These are phyloP conservation scores for Eurytoma californica DNA, from an alignment of 2,888 invertebrate species.

Conservation along the genomic window DNA sequence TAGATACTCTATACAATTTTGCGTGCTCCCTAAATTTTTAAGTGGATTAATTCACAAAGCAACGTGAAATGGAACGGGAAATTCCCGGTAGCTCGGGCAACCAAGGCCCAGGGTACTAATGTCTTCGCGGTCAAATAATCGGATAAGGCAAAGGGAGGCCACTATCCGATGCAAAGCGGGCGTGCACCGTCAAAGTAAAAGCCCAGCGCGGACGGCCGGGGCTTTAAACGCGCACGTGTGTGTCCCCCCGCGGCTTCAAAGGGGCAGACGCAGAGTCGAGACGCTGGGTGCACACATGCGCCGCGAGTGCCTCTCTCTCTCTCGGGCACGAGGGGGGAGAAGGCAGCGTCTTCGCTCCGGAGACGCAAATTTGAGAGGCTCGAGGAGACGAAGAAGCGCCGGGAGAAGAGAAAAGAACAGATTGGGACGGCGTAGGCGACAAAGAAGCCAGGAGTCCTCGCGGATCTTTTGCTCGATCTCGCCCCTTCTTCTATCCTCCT, in stretches of 20 bases:
- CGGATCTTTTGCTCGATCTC: slow-evolving; percentile 33
- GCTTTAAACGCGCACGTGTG: not conserved
- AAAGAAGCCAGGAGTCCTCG: slow-evolving; percentile 61
- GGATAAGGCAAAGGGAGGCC: too few relatives aligned
- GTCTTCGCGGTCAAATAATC: too few relatives aligned
- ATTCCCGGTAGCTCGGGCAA: too few relatives aligned
- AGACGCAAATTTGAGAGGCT: slow-evolving; percentile 46
- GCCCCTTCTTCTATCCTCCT: not conserved
- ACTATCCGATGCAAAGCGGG: too few relatives aligned
- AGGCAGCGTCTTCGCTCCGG: not conserved
- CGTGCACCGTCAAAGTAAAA: not conserved
- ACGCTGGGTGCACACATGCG: not conserved
- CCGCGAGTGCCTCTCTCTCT: slow-evolving; percentile 16
- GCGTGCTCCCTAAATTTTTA: too few relatives aligned
- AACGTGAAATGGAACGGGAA: too few relatives aligned
- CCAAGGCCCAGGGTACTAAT: too few relatives aligned
- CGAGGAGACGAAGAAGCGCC: slow-evolving; percentile 43
- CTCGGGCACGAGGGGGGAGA: slow-evolving; percentile 3
- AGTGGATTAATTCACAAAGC: too few relatives aligned
- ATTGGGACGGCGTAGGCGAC: slow-evolving; percentile 22
- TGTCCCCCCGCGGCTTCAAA: slow-evolving; percentile 3
- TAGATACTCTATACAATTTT: too few relatives aligned
- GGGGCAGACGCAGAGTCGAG: slow-evolving; percentile 5
- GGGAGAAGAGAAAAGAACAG: slow-evolving; percentile 28
- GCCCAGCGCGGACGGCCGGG: not conserved